Percentiles rank a stretch among this genome's conserved stretches.
These are phyloP conservation scores for Hippasteria phrygiana DNA, from an alignment of 53 echinoderm and acorn worm species.

Conservation along the genomic window DNA sequence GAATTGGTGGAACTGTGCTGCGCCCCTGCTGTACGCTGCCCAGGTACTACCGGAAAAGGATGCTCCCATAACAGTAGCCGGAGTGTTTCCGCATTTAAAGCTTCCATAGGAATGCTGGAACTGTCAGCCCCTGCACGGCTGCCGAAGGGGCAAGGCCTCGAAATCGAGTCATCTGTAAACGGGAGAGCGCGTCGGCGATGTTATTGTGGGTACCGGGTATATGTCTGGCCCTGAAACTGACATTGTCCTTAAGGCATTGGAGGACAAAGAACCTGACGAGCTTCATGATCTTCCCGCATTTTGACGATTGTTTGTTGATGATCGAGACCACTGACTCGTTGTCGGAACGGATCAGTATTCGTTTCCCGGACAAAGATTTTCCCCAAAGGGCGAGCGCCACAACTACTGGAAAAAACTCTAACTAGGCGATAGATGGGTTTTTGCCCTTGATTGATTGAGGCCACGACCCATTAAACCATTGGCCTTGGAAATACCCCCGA, in stretches of 20 bases:
- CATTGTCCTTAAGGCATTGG: conserved; percentile 38
- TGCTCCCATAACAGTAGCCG: conserved; percentile 15
- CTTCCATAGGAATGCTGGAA: conserved; percentile 46
- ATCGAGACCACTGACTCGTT: no score
- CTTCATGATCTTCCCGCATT: conserved; percentile 31
- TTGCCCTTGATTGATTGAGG: no score
- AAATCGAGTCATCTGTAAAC: conserved; percentile 35
- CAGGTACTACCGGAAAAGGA: conserved; percentile 15
- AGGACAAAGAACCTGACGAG: conserved; percentile 53
- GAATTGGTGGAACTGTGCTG: no score
- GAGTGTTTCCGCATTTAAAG: not conserved
- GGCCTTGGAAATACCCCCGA: no score
- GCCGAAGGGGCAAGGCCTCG: conserved; percentile 58
- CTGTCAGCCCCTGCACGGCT: not conserved
- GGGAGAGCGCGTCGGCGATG: no score
- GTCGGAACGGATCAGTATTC: no score
- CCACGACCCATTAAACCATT: no score
- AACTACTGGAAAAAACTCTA: no score
- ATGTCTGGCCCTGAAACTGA: conserved; percentile 37
- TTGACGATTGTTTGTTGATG: conserved; percentile 63
- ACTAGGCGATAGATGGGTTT: no score
- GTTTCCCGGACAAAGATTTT: no score
- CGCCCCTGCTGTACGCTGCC: conserved; percentile 20
- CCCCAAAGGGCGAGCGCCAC: no score
- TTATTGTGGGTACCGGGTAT: conserved; percentile 45